A percentile compares a stretch with the other conserved stretches of the same genome.
These are phyloP conservation scores for Labia minor DNA, from an alignment of 2,888 invertebrate species.

Conservation along the genomic window DNA sequence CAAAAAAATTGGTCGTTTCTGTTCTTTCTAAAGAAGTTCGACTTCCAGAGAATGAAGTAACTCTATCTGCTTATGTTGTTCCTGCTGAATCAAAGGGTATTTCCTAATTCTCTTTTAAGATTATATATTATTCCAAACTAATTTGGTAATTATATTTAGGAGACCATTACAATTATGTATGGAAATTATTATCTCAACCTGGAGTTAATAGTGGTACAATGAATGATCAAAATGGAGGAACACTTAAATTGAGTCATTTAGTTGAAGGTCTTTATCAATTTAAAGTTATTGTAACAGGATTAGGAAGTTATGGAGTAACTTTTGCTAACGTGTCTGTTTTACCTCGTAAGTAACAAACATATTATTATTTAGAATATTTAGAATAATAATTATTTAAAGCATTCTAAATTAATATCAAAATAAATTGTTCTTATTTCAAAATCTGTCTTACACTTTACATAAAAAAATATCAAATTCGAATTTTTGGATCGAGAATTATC, in stretches of 20 bases:
- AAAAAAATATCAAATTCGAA: no score
- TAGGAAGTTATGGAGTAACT: slow-evolving; percentile 64
- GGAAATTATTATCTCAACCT: slow-evolving; percentile 77
- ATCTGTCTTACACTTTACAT: no score
- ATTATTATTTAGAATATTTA: no score
- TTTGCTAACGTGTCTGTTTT: slow-evolving; percentile 82
- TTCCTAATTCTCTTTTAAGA: slow-evolving; percentile 16
- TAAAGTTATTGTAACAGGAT: slow-evolving; percentile 72
- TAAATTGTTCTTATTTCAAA: no score
- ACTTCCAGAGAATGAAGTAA: slow-evolving; percentile 74
- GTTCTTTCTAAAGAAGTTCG: slow-evolving; percentile 66
- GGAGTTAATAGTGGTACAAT: slow-evolving; percentile 63
- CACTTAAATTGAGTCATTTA: slow-evolving; percentile 70
- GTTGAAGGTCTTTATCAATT: slow-evolving; percentile 81
- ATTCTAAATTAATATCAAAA: no score
- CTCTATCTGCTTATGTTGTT: slow-evolving; percentile 68
- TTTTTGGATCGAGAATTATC: no score
- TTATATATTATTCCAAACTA: not conserved
- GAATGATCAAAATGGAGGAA: slow-evolving; percentile 71
- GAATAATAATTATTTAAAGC: no score
- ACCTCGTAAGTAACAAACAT: slow-evolving; percentile 45
- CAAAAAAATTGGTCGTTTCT: slow-evolving; percentile 60
- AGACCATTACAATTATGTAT: slow-evolving; percentile 74
- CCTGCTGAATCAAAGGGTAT: slow-evolving; percentile 58
- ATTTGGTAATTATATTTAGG: slow-evolving; percentile 34